Evolutionary conservation across 2,888 invertebrate species (phyloP).

Genomic region (Melanophora roralis): DNA sequence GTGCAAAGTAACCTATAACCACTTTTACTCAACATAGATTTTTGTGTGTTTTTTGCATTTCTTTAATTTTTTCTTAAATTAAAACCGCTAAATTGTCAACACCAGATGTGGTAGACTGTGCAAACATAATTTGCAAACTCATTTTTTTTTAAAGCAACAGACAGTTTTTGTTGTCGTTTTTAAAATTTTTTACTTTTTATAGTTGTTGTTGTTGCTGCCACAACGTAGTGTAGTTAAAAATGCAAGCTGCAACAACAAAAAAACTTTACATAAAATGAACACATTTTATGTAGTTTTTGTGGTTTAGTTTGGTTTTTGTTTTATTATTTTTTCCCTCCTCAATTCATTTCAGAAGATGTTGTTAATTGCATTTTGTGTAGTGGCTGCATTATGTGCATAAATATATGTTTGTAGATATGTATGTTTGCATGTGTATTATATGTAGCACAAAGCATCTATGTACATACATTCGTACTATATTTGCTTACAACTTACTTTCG

Average conservation of each 20-base stretch:
- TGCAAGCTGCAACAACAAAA: conserved; percentile 51
- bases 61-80: neutral
- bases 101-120: conserved; percentile 2
- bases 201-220: conserved; percentile 1
- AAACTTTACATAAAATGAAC: conserved; percentile 10
- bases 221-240: conserved; percentile 13
- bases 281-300: conserved; percentile 48
- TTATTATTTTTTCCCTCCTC: neutral
- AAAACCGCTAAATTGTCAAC: conserved; percentile 2
- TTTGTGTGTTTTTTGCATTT: too few species aligned
- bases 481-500: conserved; percentile 36
- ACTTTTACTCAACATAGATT: too few species aligned
- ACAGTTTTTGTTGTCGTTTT: conserved; percentile 29
- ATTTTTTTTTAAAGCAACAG: conserved; percentile 38
- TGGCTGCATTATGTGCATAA: neutral
- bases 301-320: conserved; percentile 26
- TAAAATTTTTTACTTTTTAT: neutral
- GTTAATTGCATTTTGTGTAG: conserved; percentile 28
- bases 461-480: neutral
- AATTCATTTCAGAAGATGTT: conserved; percentile 27
- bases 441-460: neutral
- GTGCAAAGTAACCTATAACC: too few species aligned
- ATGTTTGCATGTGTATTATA: neutral
- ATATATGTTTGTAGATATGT: neutral
- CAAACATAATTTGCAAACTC: conserved; percentile 24